Percentiles rank a stretch among this genome's conserved stretches.
phyloP scores from a whole-genome alignment of 2,113 vertebrate genomes.

The Chrysemys picta region DNA sequence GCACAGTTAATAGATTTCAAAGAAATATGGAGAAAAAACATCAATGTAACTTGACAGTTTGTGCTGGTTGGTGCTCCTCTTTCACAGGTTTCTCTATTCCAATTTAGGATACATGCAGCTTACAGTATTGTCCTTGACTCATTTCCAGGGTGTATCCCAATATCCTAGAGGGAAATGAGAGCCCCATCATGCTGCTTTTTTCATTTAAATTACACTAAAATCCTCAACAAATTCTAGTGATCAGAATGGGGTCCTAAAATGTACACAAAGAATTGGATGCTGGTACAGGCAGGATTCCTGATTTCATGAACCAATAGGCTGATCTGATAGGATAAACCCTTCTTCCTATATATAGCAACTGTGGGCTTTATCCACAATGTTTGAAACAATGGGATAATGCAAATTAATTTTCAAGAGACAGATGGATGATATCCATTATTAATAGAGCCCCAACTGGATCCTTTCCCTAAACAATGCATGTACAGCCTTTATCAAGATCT shows the following conservation, averaged over 20 bases:
- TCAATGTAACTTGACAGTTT: background rate
- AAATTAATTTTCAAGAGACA: constrained; percentile 76
- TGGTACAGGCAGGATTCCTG: constrained; percentile 42
- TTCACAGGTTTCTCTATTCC: constrained; percentile 16
- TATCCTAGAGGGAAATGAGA: constrained; percentile 73
- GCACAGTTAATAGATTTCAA: constrained; percentile 21
- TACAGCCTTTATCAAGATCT: constrained; percentile 58
- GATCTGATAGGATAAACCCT: constrained; percentile 68
- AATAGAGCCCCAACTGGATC: constrained; percentile 65
- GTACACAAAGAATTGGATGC: constrained; percentile 26
- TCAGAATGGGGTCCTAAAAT: constrained; percentile 46
- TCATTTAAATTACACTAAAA: constrained; percentile 67
- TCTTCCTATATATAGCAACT: constrained; percentile 63
- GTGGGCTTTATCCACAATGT: constrained; percentile 57
- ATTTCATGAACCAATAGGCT: constrained; percentile 70
- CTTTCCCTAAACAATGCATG: constrained; percentile 55
- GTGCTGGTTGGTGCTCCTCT: constrained; percentile 3
- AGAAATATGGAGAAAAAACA: constrained; percentile 16
- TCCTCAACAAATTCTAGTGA: constrained; percentile 3
- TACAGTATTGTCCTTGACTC: constrained; percentile 25
- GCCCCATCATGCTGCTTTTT: constrained; percentile 63
- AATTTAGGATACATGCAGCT: constrained; percentile 37
- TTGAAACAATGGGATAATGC: constrained; percentile 73
- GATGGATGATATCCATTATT: constrained; percentile 78
- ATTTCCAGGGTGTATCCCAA: constrained; percentile 35